Percentiles rank a stretch among this genome's conserved stretches.
phyloP scores from a whole-genome alignment of 1,140 invertebrate species.

The Drosophila navojoa region DNA sequence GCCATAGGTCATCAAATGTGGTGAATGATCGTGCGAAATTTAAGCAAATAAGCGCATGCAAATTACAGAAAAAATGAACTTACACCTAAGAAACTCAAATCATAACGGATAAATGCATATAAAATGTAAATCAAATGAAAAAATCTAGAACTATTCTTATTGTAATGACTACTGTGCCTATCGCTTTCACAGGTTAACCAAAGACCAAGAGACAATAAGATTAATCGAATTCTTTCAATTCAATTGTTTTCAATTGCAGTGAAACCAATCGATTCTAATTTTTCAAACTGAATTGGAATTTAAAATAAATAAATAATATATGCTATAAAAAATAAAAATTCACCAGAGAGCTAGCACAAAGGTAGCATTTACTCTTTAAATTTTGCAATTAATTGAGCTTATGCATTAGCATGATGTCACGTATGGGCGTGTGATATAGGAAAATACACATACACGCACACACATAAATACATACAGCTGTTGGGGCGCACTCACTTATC shows the following conservation, averaged over 20 bases:
- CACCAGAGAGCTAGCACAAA: not conserved
- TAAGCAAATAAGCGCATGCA: constrained; percentile 28
- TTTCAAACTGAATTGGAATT: constrained; percentile 51
- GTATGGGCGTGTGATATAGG: constrained; percentile 38
- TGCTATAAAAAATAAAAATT: not conserved
- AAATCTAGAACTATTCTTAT: too few species aligned
- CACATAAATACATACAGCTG: not conserved
- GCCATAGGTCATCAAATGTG: constrained; percentile 34
- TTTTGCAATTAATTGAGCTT: constrained; percentile 56
- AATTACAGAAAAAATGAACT: constrained; percentile 7
- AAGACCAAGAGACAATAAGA: constrained; percentile 5
- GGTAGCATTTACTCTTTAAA: not conserved
- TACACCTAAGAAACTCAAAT: not conserved
- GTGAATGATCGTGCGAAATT: constrained; percentile 46
- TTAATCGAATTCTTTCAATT: not conserved
- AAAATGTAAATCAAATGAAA: too few species aligned
- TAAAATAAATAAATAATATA: not conserved
- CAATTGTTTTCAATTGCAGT: not conserved
- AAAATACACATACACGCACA: not conserved
- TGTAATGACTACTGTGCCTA: not conserved
- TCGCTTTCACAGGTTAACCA: not conserved
- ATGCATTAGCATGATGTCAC: constrained; percentile 72
- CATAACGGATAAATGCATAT: not conserved
- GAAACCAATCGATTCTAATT: constrained; percentile 10
- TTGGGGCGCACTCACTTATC: constrained; percentile 52